These are phyloP conservation scores for Talpa occidentalis DNA, from an alignment of 2,113 vertebrate genomes.

Conservation along the genomic window DNA sequence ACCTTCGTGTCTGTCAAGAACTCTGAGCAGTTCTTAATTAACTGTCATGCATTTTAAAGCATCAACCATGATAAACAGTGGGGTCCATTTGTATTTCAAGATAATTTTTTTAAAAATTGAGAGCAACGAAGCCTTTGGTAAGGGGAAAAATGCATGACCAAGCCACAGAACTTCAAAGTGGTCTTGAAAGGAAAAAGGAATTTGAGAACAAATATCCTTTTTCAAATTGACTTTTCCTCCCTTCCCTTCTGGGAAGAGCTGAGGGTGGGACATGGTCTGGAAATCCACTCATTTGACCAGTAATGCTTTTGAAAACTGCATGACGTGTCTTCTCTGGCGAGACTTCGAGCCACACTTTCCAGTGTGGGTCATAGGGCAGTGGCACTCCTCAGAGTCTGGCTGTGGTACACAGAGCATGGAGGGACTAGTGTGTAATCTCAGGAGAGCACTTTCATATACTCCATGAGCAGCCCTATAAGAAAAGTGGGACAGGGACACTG, in stretches of 20 bases:
- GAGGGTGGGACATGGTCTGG: slow-evolving; percentile 66
- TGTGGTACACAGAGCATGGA: neutral
- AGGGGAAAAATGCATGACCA: slow-evolving; percentile 69
- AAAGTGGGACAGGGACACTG: neutral
- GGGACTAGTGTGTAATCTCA: neutral
- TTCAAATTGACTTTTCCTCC: slow-evolving; percentile 68
- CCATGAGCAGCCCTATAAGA: neutral
- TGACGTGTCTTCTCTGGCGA: slow-evolving; percentile 62
- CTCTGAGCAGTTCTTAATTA: slow-evolving; percentile 38
- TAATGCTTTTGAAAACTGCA: slow-evolving; percentile 58
- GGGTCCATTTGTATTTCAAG: slow-evolving; percentile 54
- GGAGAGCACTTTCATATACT: neutral
- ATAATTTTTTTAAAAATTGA: slow-evolving; percentile 53
- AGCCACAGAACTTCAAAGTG: slow-evolving; percentile 73
- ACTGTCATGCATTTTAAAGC: slow-evolving; percentile 32
- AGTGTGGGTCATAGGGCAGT: slow-evolving; percentile 50
- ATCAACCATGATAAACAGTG: slow-evolving; percentile 55
- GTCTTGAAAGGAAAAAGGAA: slow-evolving; percentile 66
- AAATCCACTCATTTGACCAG: slow-evolving; percentile 66
- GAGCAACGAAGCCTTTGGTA: slow-evolving; percentile 54
- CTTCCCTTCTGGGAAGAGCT: slow-evolving; percentile 73
- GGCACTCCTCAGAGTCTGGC: neutral
- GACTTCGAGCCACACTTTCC: slow-evolving; percentile 65
- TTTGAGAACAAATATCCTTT: slow-evolving; percentile 77
- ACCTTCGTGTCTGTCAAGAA: neutral